Conservation (phyloP, 2,888 invertebrate genomes). For the Hypomecis punctinalis region DNA sequence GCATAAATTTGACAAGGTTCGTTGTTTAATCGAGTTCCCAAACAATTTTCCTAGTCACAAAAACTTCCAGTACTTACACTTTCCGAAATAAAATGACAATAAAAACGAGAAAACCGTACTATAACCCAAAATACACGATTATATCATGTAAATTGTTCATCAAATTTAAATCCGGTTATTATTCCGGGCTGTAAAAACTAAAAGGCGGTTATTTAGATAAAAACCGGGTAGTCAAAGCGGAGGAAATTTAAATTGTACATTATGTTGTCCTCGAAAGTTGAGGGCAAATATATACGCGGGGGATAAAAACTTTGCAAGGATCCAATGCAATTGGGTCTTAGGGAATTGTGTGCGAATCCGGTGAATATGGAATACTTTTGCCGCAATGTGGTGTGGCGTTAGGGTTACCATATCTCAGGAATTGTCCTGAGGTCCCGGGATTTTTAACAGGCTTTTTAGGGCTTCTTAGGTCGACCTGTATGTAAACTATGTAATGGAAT, state of each 20-base stretch:
- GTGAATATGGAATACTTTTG: conserved; percentile 51
- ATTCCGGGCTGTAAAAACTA: conserved; percentile 66
- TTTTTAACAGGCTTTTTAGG: too few relatives aligned
- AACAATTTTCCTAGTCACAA: neutral
- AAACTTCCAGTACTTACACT: conserved; percentile 3
- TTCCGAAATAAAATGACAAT: conserved; percentile 21
- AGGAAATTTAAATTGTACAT: conserved; percentile 78
- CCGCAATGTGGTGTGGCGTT: conserved; percentile 42
- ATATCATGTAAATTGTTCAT: conserved; percentile 57
- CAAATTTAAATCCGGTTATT: conserved; percentile 57
- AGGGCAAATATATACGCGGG: conserved; percentile 53
- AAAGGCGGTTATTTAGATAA: conserved; percentile 53
- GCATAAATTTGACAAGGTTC: too few relatives aligned
- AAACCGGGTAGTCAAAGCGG: conserved; percentile 44
- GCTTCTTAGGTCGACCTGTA: too few relatives aligned
- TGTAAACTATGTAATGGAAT: too few relatives aligned
- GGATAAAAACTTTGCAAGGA: conserved; percentile 55
- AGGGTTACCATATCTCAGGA: too few relatives aligned
- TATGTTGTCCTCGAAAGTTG: conserved; percentile 53
- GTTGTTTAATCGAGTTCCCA: neutral
- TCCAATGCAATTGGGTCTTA: conserved; percentile 59
- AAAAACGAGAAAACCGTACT: conserved; percentile 21
- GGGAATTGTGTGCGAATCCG: conserved; percentile 58
- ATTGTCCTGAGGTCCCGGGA: too few relatives aligned
- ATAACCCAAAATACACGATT: conserved; percentile 32